phyloP scores from a whole-genome alignment of 2,888 invertebrate genomes.

The Troglohyphantes excavatus region DNA sequence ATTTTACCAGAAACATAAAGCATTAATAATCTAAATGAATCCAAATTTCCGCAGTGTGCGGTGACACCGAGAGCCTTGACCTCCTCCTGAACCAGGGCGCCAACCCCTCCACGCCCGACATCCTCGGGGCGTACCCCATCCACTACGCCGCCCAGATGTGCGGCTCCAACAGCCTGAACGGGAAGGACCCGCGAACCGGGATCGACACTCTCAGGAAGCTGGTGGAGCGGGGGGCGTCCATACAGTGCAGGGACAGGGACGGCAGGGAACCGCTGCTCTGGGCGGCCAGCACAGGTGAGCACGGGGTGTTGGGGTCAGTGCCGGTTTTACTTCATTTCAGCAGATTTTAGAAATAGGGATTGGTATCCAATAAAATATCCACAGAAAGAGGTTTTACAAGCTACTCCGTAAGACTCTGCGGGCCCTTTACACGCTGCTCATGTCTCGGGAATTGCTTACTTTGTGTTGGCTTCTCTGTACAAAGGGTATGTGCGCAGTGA shows the following conservation, averaged over 20 bases:
- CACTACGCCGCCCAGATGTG: conserved; percentile 99
- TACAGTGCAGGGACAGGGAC: conserved; percentile 94
- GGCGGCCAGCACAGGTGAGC: conserved; percentile 96
- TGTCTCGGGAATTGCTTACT: too few relatives aligned
- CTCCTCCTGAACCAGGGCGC: conserved; percentile 92
- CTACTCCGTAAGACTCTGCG: too few relatives aligned
- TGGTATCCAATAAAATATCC: too few relatives aligned
- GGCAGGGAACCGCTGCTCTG: conserved; percentile 96
- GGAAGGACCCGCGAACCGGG: conserved; percentile 85
- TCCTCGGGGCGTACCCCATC: conserved; percentile 96
- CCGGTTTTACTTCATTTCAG: too few relatives aligned
- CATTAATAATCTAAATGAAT: too few relatives aligned
- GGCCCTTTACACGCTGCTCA: too few relatives aligned
- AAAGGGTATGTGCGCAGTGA: background rate
- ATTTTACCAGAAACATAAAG: too few relatives aligned
- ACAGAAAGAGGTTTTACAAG: too few relatives aligned
- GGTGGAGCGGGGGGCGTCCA: conserved; percentile 89
- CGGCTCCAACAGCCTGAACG: conserved; percentile 88
- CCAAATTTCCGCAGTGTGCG: conserved; percentile 90
- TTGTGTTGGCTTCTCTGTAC: background rate
- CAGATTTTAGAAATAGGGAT: too few relatives aligned
- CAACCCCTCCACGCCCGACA: conserved; percentile 93
- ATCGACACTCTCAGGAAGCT: conserved; percentile 91
- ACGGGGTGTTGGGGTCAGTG: too few relatives aligned
- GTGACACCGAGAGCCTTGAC: conserved; percentile 93